Evolutionary conservation across 2,113 vertebrate genomes (phyloP).

Genomic region (Equus przewalskii): DNA sequence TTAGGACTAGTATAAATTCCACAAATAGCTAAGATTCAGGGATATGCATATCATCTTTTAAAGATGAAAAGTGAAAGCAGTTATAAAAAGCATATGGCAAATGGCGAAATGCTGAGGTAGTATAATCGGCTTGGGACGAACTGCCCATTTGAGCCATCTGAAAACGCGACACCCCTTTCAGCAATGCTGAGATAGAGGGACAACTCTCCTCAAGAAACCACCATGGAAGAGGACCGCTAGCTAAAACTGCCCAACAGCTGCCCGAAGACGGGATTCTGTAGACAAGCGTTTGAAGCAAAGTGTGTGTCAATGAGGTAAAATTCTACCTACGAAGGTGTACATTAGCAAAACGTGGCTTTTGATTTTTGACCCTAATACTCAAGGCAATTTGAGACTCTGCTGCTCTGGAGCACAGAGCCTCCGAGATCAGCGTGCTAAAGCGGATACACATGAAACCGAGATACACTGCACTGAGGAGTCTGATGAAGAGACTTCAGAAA

Average conservation of each 20-base stretch:
- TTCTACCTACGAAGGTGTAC: background rate
- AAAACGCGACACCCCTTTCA: background rate
- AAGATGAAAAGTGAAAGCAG: conserved; percentile 11
- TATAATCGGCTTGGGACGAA: background rate
- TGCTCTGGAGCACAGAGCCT: background rate
- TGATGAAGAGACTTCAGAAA: background rate
- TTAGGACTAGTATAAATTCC: background rate
- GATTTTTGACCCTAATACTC: background rate
- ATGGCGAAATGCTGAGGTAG: background rate
- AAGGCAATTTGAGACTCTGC: background rate
- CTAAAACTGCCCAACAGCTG: background rate
- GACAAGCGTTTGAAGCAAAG: background rate
- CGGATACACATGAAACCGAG: background rate
- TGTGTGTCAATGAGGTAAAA: background rate
- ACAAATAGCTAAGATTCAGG: background rate
- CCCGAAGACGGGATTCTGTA: background rate
- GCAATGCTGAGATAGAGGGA: background rate
- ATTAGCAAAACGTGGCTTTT: background rate
- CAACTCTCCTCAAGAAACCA: background rate
- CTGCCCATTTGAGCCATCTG: background rate
- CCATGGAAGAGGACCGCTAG: background rate
- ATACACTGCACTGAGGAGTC: background rate
- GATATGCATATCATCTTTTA: background rate
- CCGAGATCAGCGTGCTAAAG: background rate
- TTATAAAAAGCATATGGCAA: conserved; percentile 25